Evolutionary conservation across 2,797 vertebrate species (phyloP).

Genomic region (Cynodonichthys magdalenae): DNA sequence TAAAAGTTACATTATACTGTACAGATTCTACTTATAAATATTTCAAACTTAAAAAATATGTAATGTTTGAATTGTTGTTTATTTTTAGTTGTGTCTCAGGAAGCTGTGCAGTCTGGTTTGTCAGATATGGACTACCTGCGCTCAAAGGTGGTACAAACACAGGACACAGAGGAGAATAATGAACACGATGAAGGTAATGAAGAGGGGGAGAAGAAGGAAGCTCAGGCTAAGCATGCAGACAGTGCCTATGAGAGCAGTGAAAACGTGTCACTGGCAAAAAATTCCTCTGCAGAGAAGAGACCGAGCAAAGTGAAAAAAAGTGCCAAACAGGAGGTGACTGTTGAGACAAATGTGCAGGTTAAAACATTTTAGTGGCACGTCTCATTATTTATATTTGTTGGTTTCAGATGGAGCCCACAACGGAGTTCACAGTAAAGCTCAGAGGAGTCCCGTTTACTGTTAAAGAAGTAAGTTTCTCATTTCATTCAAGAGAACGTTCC

Average conservation of each 20-base stretch:
- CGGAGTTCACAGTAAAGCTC: conserved; percentile 88
- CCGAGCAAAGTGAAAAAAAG: conserved; percentile 54
- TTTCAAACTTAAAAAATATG: background rate
- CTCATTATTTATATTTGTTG: conserved; percentile 10
- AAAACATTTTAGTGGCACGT: background rate
- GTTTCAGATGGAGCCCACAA: conserved; percentile 72
- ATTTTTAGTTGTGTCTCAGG: conserved; percentile 66
- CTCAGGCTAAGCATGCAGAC: conserved; percentile 57
- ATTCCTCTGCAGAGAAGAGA: conserved; percentile 41
- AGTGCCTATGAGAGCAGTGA: conserved; percentile 73
- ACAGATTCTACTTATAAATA: background rate
- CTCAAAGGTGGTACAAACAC: conserved; percentile 86
- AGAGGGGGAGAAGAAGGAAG: conserved; percentile 29
- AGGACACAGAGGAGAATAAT: conserved; percentile 58
- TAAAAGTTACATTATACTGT: too few species aligned
- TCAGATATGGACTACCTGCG: conserved; percentile 97
- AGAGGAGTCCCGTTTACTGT: conserved; percentile 88
- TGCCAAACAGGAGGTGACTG: conserved; percentile 58
- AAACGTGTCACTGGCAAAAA: conserved; percentile 33
- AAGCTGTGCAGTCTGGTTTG: conserved; percentile 78
- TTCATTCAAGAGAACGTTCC: background rate
- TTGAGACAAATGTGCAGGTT: background rate
- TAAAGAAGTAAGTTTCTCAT: conserved; percentile 83
- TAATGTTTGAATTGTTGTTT: background rate
- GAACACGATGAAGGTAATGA: conserved; percentile 52